Conservation (phyloP, 2,113 vertebrate genomes). For the Zeus faber region DNA sequence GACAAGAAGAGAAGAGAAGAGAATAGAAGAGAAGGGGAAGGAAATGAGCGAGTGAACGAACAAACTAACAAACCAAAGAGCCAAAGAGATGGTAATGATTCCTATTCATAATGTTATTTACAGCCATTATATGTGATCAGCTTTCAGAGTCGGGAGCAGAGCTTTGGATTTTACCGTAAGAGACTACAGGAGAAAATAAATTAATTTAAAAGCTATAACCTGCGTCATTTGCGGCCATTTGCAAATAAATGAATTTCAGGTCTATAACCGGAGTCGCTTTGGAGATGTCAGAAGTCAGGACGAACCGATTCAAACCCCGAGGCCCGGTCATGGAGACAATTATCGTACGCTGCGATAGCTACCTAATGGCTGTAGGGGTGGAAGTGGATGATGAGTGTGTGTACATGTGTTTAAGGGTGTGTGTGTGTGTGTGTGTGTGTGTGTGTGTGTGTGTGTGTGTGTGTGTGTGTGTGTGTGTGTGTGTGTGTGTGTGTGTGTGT, state of each 20-base stretch:
- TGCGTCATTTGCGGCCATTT: not conserved
- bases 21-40: too few species aligned
- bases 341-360: conserved; percentile 42
- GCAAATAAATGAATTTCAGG: not conserved
- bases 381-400: conserved; percentile 19
- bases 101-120: not conserved
- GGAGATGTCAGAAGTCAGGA: conserved; percentile 27
- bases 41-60: not conserved
- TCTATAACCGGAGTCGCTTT: conserved; percentile 13
- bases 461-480: conserved; percentile 5
- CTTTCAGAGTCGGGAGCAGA: not conserved
- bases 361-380: conserved; percentile 47
- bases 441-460: conserved; percentile 14
- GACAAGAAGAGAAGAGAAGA: not conserved
- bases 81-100: not conserved
- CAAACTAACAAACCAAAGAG: not conserved
- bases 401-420: conserved; percentile 17
- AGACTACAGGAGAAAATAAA: too few species aligned
- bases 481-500: not conserved
- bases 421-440: conserved; percentile 16
- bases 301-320: conserved; percentile 36
- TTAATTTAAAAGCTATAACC: too few species aligned
- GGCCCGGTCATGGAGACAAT: conserved; percentile 41
- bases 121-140: not conserved
- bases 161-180: too few species aligned